Percentiles rank a stretch among this genome's conserved stretches.
Evolutionary conservation across 2,797 vertebrate genomes (phyloP).

Genomic region (Pangasius mekongensis): DNA sequence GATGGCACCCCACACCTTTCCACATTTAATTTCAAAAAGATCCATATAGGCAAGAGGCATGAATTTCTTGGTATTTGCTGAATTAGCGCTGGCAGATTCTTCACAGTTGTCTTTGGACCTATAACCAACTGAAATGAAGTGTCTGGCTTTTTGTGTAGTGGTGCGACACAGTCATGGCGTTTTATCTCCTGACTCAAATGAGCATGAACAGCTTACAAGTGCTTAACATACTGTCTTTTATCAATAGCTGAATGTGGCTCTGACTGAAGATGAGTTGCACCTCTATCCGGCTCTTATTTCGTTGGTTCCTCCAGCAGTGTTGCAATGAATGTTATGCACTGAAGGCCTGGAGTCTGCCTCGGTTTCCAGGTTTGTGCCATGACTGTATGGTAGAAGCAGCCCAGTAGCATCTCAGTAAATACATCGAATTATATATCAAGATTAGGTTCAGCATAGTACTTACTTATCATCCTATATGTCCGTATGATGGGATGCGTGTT

Average conservation of each 20-base stretch:
- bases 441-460: constrained; percentile 61
- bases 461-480: constrained; percentile 69
- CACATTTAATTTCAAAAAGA: constrained; percentile 70
- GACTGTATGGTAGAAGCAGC: constrained; percentile 31
- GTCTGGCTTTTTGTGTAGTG: constrained; percentile 63
- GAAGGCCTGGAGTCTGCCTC: constrained; percentile 31
- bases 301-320: constrained; percentile 34
- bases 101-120: constrained; percentile 67
- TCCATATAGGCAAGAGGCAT: constrained; percentile 39
- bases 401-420: constrained; percentile 14
- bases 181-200: constrained; percentile 33
- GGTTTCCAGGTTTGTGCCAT: constrained; percentile 28
- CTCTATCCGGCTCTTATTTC: constrained; percentile 27
- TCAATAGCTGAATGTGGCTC: constrained; percentile 36
- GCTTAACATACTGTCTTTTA: constrained; percentile 40
- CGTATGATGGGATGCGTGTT: constrained; percentile 48
- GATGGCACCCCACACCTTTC: constrained; percentile 20
- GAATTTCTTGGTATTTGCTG: constrained; percentile 7
- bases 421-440: neutral
- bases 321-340: constrained; percentile 36
- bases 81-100: constrained; percentile 37
- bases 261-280: constrained; percentile 24
- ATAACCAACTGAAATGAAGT: constrained; percentile 54
- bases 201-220: constrained; percentile 9
- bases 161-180: constrained; percentile 47